Evolutionary conservation across 2,888 invertebrate species (phyloP), one percentile per base, ranked within the genome.

Genomic region (Caenorhabditis drosophilae): DNA sequence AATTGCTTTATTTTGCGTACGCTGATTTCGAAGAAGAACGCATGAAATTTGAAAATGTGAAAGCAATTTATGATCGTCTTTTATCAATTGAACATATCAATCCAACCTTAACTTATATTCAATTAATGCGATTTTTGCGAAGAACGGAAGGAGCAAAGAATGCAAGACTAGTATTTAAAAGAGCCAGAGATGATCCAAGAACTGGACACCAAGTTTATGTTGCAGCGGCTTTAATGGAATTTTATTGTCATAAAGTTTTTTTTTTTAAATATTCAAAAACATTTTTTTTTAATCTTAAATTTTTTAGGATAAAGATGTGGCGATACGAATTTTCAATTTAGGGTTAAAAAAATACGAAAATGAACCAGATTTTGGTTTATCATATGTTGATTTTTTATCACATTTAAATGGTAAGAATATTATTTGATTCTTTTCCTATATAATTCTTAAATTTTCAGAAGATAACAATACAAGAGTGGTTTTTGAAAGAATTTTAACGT

Each of bases 381-480:
- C 92, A 79, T 99, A 97, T 83, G 92, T 98, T 62, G 96, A 98
- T 85, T 98, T 96, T 81, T 86, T 96, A 54, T 93, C 95, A 9
- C 96, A 97, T 89, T 87, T 98, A 38, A 99, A 99, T 85, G 92
- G 92, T 91, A 81, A 61, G 73, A 26, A 34, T 36, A 15, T 2
- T 35, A 66, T 73, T 44, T 49, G 51, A 31, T 9, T 27, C 25
- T 12, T 6, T 26, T 20, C 18, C 9, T 9, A 34, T 15, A 26
- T n/a, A 2, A 20, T 49, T 6, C 42, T 7, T 12, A n/a, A n/a
- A n/a, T 70, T 86, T 87, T 11, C 86, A 92, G 97, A 98, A 89
- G 98, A 99, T 84, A 99, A 99, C 85, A 98, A 99, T 85, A 99
- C 98, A 0, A 88, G 98, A 50, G 98, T 99, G n/a, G 86, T 99